These are phyloP conservation scores for Limonius californicus DNA, from an alignment of 1,140 invertebrate species.

Conservation along the genomic window DNA sequence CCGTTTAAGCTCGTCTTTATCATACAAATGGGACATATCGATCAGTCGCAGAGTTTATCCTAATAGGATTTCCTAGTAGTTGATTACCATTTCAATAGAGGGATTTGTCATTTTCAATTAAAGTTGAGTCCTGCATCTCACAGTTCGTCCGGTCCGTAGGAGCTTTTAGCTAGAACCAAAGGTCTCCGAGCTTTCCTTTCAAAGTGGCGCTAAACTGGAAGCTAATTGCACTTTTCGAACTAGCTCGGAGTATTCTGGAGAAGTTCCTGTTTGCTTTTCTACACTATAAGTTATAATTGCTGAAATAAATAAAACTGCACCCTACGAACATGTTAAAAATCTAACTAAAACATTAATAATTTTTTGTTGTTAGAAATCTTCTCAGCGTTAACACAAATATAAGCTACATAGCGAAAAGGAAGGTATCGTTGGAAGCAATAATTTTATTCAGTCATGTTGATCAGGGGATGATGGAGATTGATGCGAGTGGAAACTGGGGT, in stretches of 20 bases:
- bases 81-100: constrained; percentile 51
- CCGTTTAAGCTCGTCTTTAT: constrained; percentile 17
- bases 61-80: constrained; percentile 51
- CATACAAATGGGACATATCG: constrained; percentile 23
- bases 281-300: too few species aligned
- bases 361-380: too few species aligned
- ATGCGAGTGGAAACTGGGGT: constrained; percentile 35
- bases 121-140: constrained; percentile 42
- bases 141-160: constrained; percentile 9
- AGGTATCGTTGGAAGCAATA: too few species aligned
- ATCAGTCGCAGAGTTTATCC: constrained; percentile 43
- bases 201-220: constrained; percentile 1
- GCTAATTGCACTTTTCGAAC: constrained; percentile 9
- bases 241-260: too few species aligned
- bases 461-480: constrained; percentile 46
- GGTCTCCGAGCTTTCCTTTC: constrained; percentile 7
- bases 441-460: constrained; percentile 30
- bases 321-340: too few species aligned
- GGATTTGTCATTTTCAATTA: constrained; percentile 51
- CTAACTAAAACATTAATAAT: too few species aligned
- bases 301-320: too few species aligned
- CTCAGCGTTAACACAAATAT: too few species aligned
- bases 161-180: constrained; percentile 14
- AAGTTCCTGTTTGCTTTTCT: too few species aligned
- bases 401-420: too few species aligned